Conservation (phyloP, 1,140 invertebrate genomes). For the Chelonus insularis region DNA sequence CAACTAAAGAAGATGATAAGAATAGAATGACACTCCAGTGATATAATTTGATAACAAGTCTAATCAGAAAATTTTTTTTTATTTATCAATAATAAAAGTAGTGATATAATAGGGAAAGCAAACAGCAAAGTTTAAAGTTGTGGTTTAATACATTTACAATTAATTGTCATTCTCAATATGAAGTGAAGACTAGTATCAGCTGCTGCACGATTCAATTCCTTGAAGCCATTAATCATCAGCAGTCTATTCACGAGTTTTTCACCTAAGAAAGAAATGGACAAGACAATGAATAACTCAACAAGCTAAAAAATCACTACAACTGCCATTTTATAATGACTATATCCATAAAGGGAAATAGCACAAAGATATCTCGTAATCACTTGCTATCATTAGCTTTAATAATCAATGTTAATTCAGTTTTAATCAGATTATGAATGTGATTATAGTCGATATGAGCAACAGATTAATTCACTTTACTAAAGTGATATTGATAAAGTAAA, state of each 20-base stretch:
- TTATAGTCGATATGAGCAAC: no score
- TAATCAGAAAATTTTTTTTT: no score
- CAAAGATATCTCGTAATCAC: not conserved
- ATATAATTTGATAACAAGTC: no score
- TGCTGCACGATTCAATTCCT: conserved; percentile 3
- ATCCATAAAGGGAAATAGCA: not conserved
- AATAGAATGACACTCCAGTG: no score
- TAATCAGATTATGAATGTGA: no score
- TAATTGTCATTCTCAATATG: no score
- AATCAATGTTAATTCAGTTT: not conserved
- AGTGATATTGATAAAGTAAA: no score
- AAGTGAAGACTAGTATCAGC: not conserved
- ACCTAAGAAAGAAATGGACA: not conserved
- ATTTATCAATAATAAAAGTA: no score
- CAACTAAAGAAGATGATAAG: no score
- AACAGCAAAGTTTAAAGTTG: no score
- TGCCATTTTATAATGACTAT: not conserved
- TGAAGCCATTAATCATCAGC: conserved; percentile 11
- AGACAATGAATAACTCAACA: not conserved
- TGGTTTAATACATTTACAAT: no score
- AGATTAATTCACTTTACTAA: not conserved
- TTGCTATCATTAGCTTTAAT: not conserved
- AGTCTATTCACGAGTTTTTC: not conserved
- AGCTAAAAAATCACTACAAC: not conserved
- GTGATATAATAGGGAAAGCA: no score